Percentiles rank a stretch among this genome's conserved stretches.
Evolutionary conservation across 2,113 vertebrate species (phyloP).

Genomic region (Grallaria varia): DNA sequence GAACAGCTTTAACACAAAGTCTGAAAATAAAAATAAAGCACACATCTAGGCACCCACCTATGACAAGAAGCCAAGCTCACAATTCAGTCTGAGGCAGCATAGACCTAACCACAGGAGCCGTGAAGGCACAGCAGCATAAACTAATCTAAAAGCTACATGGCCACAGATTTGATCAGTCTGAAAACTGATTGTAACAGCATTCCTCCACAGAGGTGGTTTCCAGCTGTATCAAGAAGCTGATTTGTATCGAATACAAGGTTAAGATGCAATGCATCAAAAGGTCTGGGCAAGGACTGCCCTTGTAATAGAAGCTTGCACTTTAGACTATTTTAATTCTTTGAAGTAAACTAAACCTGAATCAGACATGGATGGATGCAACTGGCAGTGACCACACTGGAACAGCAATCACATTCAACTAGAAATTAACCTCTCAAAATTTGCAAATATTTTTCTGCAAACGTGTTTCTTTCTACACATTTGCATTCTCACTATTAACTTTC

Average conservation of each 20-base stretch:
- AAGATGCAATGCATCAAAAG: background rate
- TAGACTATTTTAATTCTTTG: background rate
- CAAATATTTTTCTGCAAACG: background rate
- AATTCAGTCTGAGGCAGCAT: background rate
- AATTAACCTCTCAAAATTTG: background rate
- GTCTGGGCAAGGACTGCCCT: background rate
- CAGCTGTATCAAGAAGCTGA: background rate
- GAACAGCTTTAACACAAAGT: background rate
- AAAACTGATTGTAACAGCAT: background rate
- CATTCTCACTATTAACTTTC: background rate
- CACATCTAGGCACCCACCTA: background rate
- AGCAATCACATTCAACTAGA: background rate
- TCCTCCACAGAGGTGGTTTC: background rate
- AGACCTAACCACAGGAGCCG: background rate
- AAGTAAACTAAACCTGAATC: background rate
- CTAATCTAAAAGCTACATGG: background rate
- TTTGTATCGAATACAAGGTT: background rate
- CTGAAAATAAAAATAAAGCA: background rate
- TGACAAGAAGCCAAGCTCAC: background rate
- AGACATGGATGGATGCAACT: background rate
- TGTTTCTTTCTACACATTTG: background rate
- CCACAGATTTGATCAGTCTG: background rate
- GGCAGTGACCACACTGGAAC: background rate
- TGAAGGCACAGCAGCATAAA: background rate
- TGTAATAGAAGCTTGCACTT: background rate